Evolutionary conservation across 2,888 invertebrate genomes (phyloP).

Genomic region (Aethes cnicana): DNA sequence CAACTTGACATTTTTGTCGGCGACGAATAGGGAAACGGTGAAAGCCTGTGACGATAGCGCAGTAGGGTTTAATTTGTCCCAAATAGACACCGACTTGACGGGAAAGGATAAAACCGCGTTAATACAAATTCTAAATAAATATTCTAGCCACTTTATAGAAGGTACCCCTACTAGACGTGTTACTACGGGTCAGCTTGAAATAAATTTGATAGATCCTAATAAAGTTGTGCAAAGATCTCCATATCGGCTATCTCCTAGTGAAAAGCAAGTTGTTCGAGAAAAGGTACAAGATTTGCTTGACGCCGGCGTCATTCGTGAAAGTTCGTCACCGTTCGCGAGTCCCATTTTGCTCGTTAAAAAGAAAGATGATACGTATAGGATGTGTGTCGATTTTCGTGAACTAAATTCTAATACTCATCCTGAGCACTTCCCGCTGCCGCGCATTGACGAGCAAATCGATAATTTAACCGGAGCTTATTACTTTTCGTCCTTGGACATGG

Average conservation of each 20-base stretch:
- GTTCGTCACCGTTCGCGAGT: conserved; percentile 41
- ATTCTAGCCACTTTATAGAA: conserved; percentile 29
- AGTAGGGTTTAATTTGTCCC: not conserved
- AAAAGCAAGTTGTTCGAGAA: conserved; percentile 36
- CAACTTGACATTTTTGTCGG: not conserved
- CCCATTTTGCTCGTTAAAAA: conserved; percentile 37
- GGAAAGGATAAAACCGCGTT: not conserved
- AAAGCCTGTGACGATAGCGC: not conserved
- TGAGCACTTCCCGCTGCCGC: conserved; percentile 31
- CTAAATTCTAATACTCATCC: conserved; percentile 39
- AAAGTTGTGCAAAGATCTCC: conserved; percentile 33
- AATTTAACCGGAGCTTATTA: conserved; percentile 30
- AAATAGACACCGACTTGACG: conserved; percentile 2
- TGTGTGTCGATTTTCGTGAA: conserved; percentile 39
- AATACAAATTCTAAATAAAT: not conserved
- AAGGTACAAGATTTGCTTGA: conserved; percentile 36
- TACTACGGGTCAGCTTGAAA: conserved; percentile 25
- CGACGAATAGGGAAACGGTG: not conserved
- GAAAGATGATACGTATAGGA: conserved; percentile 32
- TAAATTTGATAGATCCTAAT: conserved; percentile 10
- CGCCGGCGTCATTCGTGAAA: conserved; percentile 40
- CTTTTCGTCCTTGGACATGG: conserved; percentile 40
- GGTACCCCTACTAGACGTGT: conserved; percentile 34
- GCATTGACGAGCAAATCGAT: conserved; percentile 30
- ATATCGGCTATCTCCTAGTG: conserved; percentile 34